Evolutionary conservation across 2,797 vertebrate species (phyloP).

Genomic region (Falco biarmicus): DNA sequence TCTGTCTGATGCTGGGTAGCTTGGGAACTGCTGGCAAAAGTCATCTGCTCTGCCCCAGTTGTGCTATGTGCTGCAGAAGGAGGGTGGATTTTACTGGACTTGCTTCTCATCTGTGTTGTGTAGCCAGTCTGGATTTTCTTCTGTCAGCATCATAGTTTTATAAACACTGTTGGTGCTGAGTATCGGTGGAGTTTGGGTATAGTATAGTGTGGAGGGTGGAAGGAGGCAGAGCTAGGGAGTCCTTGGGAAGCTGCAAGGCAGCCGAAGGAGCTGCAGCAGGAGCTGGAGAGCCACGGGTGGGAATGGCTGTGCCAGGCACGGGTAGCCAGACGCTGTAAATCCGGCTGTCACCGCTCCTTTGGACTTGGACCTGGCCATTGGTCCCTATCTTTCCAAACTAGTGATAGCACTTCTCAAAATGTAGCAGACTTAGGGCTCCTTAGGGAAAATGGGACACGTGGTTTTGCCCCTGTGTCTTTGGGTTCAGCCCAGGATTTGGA

Average conservation of each 20-base stretch:
- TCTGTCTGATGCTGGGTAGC: neutral
- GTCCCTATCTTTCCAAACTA: neutral
- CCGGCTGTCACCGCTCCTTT: rapidly evolving
- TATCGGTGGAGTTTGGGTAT: neutral
- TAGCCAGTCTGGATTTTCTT: neutral
- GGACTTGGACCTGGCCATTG: neutral
- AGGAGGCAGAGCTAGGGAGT: neutral
- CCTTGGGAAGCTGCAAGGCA: neutral
- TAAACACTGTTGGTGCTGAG: neutral
- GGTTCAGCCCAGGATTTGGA: neutral
- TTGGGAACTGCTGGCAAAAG: neutral
- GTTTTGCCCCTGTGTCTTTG: neutral
- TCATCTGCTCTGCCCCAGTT: neutral
- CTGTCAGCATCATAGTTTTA: neutral
- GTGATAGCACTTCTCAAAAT: neutral
- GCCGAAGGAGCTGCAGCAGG: neutral
- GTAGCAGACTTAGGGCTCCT: neutral
- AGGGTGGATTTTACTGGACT: neutral
- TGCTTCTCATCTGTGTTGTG: neutral
- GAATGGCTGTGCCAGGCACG: rapidly evolving
- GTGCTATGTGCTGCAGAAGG: rapidly evolving
- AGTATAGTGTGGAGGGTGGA: neutral
- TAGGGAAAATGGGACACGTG: rapidly evolving
- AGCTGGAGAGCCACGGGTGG: neutral
- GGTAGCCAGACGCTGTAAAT: neutral